phyloP scores from a whole-genome alignment of 2,888 invertebrate genomes.

The Pristionchus fissidentatus region DNA sequence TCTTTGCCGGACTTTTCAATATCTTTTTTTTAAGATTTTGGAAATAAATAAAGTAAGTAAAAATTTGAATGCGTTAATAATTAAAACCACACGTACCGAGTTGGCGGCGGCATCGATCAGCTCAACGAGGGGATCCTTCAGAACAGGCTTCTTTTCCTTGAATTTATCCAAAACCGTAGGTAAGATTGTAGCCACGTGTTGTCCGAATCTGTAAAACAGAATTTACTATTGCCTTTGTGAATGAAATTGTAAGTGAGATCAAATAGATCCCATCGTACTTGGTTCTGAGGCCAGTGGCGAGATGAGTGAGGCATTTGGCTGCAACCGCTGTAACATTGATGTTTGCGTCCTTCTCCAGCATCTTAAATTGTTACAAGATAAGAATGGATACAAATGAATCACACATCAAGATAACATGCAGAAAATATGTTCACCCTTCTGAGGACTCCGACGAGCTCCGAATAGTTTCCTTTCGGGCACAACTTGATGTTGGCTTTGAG shows the following conservation, averaged over 20 bases:
- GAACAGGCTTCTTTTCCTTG: conserved; percentile 94
- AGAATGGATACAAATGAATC: too few relatives aligned
- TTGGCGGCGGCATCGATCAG: conserved; percentile 89
- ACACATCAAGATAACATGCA: background rate
- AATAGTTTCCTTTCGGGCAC: conserved; percentile 90
- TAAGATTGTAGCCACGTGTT: conserved; percentile 63
- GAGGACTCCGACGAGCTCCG: conserved; percentile 88
- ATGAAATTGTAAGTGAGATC: too few relatives aligned
- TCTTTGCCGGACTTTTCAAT: background rate
- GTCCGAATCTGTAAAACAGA: conserved; percentile 49
- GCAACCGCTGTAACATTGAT: conserved; percentile 91
- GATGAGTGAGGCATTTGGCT: conserved; percentile 84
- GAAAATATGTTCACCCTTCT: conserved; percentile 86
- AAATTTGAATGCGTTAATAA: background rate
- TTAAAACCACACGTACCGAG: background rate
- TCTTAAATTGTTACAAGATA: conserved; percentile 78
- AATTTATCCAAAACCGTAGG: conserved; percentile 91
- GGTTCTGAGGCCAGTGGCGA: conserved; percentile 90
- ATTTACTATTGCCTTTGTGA: background rate
- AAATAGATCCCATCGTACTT: conserved; percentile 77
- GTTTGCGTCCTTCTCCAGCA: conserved; percentile 93
- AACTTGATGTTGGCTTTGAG: conserved; percentile 86
- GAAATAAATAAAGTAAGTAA: too few relatives aligned
- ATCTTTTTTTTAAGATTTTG: background rate
- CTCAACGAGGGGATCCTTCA: conserved; percentile 89